Conservation (phyloP, 1,140 invertebrate genomes). For the Megalonaias nervosa region DNA sequence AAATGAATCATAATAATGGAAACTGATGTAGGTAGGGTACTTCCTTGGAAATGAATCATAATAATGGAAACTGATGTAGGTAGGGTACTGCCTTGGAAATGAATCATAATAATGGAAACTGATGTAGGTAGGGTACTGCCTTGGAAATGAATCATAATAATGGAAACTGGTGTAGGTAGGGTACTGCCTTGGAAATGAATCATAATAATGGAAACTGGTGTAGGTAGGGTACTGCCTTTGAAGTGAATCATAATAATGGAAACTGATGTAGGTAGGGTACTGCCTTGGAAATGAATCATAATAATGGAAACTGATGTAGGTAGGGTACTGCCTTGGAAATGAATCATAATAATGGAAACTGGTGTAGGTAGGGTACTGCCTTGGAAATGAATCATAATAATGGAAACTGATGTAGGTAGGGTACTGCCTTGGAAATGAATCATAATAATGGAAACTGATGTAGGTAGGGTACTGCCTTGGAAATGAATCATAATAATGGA, state of each 20-base stretch:
- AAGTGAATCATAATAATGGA: no score
- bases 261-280: constrained; percentile 31
- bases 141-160: no score
- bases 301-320: constrained; percentile 25
- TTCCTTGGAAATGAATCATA: no score
- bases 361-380: constrained; percentile 25
- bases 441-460: constrained; percentile 12
- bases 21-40: constrained; percentile 31
- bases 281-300: no score
- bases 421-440: no score
- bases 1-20: no score
- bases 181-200: no score
- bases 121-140: constrained; percentile 26
- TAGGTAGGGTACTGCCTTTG: constrained; percentile 11
- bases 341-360: neutral
- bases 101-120: neutral
- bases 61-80: constrained; percentile 25
- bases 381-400: no score
- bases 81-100: neutral
- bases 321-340: neutral
- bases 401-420: constrained; percentile 34
- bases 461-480: constrained; percentile 12
- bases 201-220: constrained; percentile 9
- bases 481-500: no score
- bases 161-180: constrained; percentile 32